A percentile compares a stretch with the other conserved stretches of the same genome.
phyloP scores from a whole-genome alignment of 2,888 invertebrate genomes.

The Dromius quadrimaculatus region DNA sequence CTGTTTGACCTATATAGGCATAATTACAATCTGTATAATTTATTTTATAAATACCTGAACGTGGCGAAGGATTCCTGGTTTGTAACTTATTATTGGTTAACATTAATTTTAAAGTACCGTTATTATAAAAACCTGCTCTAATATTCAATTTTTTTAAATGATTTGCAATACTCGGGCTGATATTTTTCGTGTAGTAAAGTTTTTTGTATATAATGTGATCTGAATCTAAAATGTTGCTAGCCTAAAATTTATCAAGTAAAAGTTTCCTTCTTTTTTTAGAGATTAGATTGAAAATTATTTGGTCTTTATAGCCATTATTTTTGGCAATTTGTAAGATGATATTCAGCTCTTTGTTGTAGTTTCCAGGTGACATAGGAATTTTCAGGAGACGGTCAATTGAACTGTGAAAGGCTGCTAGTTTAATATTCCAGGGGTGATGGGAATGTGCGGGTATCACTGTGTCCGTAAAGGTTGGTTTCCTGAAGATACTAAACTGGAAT shows the following conservation, averaged over 20 bases:
- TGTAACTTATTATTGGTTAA: background rate
- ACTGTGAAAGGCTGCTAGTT: constrained; percentile 6
- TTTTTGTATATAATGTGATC: background rate
- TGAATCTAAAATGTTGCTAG: background rate
- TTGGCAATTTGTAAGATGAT: constrained; percentile 1
- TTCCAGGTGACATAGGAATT: background rate
- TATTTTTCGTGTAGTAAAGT: background rate
- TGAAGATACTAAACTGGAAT: background rate
- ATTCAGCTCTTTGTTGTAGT: background rate
- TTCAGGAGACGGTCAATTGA: background rate
- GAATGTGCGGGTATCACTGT: background rate
- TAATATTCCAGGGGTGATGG: background rate
- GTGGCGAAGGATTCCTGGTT: background rate
- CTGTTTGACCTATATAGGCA: constrained; percentile 14
- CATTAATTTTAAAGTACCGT: background rate
- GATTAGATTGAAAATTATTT: background rate
- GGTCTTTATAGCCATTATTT: background rate
- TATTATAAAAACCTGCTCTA: constrained; percentile 1
- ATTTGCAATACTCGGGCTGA: background rate
- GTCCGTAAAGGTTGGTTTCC: background rate
- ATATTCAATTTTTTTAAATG: background rate
- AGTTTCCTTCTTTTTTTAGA: background rate
- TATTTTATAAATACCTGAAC: constrained; percentile 25
- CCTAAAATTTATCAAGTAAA: background rate
- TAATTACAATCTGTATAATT: constrained; percentile 5